phyloP scores from a whole-genome alignment of 2,888 invertebrate species.

The Abrostola tripartita region DNA sequence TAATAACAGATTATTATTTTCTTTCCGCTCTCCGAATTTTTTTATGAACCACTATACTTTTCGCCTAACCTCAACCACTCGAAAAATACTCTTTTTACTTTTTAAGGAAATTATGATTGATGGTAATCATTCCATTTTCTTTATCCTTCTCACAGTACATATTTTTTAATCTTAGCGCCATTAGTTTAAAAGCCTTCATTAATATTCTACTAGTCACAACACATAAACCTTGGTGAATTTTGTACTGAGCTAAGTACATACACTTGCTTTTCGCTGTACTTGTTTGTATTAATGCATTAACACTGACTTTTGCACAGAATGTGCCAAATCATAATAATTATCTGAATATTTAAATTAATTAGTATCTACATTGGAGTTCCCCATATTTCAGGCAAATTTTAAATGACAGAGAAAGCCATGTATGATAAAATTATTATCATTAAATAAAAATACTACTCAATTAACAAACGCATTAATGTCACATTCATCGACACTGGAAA shows the following conservation, averaged over 20 bases:
- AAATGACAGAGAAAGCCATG: too few species aligned
- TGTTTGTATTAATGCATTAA: background rate
- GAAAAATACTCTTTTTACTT: background rate
- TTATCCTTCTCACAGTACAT: background rate
- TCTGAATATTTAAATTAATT: too few species aligned
- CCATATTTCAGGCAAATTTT: too few species aligned
- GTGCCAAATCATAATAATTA: too few species aligned
- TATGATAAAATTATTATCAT: too few species aligned
- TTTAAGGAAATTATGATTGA: background rate
- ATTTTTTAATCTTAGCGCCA: background rate
- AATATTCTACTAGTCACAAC: background rate
- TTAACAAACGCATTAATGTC: too few species aligned
- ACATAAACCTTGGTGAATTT: slow-evolving; percentile 3
- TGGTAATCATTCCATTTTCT: background rate
- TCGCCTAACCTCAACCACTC: background rate
- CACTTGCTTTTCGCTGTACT: background rate
- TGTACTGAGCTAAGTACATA: background rate
- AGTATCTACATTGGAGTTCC: too few species aligned
- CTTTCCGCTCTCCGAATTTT: background rate
- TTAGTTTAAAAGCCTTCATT: slow-evolving; percentile 11
- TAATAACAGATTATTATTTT: background rate
- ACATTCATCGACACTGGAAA: too few species aligned
- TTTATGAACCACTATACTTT: background rate
- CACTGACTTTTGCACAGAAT: too few species aligned
- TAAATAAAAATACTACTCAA: too few species aligned